Evolutionary conservation across 2,113 vertebrate genomes (phyloP).

Genomic region (Leptocoma aspasia): DNA sequence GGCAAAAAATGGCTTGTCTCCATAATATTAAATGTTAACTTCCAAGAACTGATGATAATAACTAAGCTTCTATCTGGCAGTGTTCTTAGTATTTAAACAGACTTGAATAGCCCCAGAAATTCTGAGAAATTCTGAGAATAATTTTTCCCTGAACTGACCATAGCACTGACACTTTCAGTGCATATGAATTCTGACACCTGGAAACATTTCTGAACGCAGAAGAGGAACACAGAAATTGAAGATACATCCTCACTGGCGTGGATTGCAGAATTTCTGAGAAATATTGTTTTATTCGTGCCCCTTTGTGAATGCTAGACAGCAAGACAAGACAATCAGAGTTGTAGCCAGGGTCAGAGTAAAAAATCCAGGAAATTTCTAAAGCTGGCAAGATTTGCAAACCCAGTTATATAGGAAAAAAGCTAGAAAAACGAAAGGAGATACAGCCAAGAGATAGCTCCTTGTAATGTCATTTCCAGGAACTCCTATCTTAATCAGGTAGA

Average conservation of each 20-base stretch:
- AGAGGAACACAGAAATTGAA: background rate
- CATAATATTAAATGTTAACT: background rate
- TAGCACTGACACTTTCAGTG: background rate
- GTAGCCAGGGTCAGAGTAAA: background rate
- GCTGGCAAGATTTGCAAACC: background rate
- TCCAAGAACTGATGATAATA: background rate
- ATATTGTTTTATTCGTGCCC: accelerated
- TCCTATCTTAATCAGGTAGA: background rate
- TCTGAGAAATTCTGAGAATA: background rate
- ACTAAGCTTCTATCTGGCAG: background rate
- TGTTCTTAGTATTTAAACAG: background rate
- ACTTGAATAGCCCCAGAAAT: background rate
- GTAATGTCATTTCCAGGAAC: background rate
- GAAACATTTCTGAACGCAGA: background rate
- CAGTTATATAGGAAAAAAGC: background rate
- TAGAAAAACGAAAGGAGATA: background rate
- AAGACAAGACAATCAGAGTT: background rate
- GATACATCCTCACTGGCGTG: background rate
- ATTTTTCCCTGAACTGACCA: background rate
- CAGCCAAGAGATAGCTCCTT: background rate
- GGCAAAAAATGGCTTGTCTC: background rate
- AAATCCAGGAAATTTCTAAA: background rate
- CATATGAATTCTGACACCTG: background rate
- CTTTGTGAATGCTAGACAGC: background rate
- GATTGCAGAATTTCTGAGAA: background rate